phyloP scores from a whole-genome alignment of 2,888 invertebrate species.

The Gastracanthus pulcherrimus region DNA sequence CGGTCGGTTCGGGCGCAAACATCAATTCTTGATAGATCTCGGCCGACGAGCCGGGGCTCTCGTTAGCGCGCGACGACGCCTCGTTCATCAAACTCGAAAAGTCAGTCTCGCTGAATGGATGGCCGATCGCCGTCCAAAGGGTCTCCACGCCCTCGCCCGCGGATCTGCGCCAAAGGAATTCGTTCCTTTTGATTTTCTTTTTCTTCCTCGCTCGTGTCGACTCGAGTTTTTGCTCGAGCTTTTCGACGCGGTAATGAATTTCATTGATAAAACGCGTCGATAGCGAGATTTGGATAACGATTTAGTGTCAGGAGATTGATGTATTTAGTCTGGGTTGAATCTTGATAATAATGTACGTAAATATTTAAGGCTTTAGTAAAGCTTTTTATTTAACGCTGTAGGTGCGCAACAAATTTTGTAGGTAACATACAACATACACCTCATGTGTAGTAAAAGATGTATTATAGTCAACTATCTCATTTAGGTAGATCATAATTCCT shows the following conservation, averaged over 20 bases:
- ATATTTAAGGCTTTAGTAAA: too few species aligned
- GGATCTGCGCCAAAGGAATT: not conserved
- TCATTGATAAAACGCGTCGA: not conserved
- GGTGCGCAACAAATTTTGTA: too few species aligned
- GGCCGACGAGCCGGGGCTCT: not conserved
- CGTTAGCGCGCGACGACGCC: conserved; percentile 2
- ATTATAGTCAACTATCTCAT: too few species aligned
- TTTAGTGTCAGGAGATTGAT: not conserved
- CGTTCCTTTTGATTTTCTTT: not conserved
- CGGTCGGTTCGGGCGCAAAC: not conserved
- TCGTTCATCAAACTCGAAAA: conserved; percentile 13
- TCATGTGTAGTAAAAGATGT: too few species aligned
- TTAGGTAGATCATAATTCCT: too few species aligned
- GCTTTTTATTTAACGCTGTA: too few species aligned
- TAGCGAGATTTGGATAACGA: not conserved
- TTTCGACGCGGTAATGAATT: not conserved
- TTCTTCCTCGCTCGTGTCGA: not conserved
- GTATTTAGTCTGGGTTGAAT: too few species aligned
- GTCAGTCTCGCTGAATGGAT: conserved; percentile 18
- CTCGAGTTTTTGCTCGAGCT: not conserved
- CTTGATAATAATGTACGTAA: too few species aligned
- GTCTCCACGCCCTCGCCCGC: conserved; percentile 22
- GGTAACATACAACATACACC: too few species aligned
- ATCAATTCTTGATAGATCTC: conserved; percentile 9
- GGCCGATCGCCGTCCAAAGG: conserved; percentile 23